phyloP scores from a whole-genome alignment of 1,140 invertebrate species.

The Caenorhabditis inopinata region DNA sequence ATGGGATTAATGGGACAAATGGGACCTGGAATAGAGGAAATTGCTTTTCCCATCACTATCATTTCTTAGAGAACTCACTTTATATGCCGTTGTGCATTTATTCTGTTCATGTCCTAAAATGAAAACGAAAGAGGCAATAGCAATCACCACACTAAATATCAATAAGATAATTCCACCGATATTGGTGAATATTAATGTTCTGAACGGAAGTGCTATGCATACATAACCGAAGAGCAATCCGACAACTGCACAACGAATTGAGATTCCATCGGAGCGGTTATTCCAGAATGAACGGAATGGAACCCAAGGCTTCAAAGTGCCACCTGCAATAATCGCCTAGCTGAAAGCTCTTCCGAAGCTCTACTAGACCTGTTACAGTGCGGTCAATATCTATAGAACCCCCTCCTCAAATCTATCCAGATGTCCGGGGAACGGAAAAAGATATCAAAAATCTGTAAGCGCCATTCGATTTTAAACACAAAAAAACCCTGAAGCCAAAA shows the following conservation, averaged over 20 bases:
- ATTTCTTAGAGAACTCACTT: slow-evolving; percentile 29
- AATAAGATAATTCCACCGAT: background rate
- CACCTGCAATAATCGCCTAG: background rate
- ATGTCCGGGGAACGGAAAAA: too few relatives aligned
- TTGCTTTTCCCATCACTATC: too few relatives aligned
- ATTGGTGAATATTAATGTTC: background rate
- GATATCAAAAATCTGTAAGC: too few relatives aligned
- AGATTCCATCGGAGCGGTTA: background rate
- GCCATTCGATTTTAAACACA: too few relatives aligned
- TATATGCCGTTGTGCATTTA: slow-evolving; percentile 36
- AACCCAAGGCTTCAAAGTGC: slow-evolving; percentile 19
- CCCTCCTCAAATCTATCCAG: too few relatives aligned
- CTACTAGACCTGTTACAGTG: too few relatives aligned
- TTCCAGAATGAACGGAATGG: slow-evolving; percentile 30
- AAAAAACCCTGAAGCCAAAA: too few relatives aligned
- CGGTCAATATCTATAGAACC: too few relatives aligned
- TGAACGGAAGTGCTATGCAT: slow-evolving; percentile 22
- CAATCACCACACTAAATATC: slow-evolving; percentile 15
- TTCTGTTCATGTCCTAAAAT: slow-evolving; percentile 72
- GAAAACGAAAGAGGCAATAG: slow-evolving; percentile 72
- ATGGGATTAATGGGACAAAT: slow-evolving; percentile 80
- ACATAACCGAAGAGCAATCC: background rate
- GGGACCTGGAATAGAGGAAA: slow-evolving; percentile 74
- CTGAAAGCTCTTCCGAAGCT: too few relatives aligned
- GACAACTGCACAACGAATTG: background rate